Base-by-base conservation (phyloP, 2,888 invertebrate species). In the Mesorhabditis belari region DNA sequence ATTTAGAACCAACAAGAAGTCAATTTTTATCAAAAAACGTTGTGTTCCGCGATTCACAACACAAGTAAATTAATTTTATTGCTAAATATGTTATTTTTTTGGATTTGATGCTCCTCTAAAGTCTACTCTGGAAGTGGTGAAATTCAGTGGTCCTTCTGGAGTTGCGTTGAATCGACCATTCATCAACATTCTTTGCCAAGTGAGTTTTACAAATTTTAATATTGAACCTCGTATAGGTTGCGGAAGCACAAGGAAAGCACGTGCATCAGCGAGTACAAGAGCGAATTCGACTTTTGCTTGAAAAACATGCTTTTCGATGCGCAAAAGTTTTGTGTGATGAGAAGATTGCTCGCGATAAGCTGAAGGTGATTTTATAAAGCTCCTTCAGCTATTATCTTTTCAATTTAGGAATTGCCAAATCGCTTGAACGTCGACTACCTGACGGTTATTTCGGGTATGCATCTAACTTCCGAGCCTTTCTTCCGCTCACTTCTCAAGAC, bases 151-250 rank as follows among this genome's bases (percentile, higher is more conserved):
- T 12, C 76, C 79, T 0, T 65, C 67, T 49, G 57, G 65, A 2
- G 70, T 80, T 5, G 68, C 71, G 24, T 69, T 82, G 55, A 82
- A 82, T 68, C 76, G 77, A 50, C 82, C 82, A 17, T 73, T 80
- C 50, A 80, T 82, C 58, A 77, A 77, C 63, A 74, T 82, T 56
- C 61, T 82, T 54, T 79, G 77, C 60, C 75, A 75, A 57, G 75
- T 75, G 12, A 29, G 35, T 19, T n/a, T 9, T 12, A 19, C 9
- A 26, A 12, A 28, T 58, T n/a, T 55, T 59, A 17, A n/a, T 35
- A 17, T 9, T n/a, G n/a, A n/a, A n/a, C n/a, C n/a, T 35, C 12
- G 12, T 35, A 9, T 35, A 35, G 44, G 44, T 35, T 17, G 44
- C 44, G 12, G 44, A 35, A 35, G 12, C 12, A 17, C 44, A 35